Evolutionary conservation across 2,888 invertebrate genomes (phyloP).

Genomic region (Lysandra coridon): DNA sequence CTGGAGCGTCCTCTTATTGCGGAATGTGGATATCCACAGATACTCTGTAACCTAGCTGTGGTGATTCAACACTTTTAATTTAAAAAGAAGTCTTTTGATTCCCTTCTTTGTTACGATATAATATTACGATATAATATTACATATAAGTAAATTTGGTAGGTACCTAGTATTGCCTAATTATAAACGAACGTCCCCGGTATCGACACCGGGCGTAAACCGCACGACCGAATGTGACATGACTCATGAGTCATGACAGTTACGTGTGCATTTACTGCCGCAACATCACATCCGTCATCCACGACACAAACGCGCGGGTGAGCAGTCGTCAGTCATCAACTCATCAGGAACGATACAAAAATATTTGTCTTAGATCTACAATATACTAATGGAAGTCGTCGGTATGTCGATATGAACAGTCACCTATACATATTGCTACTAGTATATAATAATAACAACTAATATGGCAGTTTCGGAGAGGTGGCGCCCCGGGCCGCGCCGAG

Average conservation of each 20-base stretch:
- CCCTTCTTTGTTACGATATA: background rate
- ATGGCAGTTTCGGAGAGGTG: conserved; percentile 40
- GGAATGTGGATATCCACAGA: background rate
- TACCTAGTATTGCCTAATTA: conserved; percentile 1
- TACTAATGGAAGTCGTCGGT: conserved; percentile 31
- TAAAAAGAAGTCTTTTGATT: conserved; percentile 4
- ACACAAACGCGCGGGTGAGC: background rate
- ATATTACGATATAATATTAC: background rate
- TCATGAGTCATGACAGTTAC: background rate
- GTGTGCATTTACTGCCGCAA: background rate
- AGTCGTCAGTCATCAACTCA: background rate
- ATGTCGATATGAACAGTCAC: conserved; percentile 23
- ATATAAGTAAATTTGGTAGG: background rate
- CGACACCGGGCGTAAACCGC: background rate
- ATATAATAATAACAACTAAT: conserved; percentile 32
- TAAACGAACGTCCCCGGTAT: background rate
- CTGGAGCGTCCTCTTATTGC: background rate
- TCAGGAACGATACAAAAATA: conserved; percentile 28
- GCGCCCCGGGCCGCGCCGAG: background rate
- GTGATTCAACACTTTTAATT: background rate
- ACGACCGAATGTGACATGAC: too few species aligned
- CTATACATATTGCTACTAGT: conserved; percentile 15
- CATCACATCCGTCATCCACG: background rate
- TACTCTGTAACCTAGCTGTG: background rate
- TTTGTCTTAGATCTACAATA: background rate